Evolutionary conservation across 1,140 invertebrate species (phyloP).

Genomic region (Ceratitis capitata): DNA sequence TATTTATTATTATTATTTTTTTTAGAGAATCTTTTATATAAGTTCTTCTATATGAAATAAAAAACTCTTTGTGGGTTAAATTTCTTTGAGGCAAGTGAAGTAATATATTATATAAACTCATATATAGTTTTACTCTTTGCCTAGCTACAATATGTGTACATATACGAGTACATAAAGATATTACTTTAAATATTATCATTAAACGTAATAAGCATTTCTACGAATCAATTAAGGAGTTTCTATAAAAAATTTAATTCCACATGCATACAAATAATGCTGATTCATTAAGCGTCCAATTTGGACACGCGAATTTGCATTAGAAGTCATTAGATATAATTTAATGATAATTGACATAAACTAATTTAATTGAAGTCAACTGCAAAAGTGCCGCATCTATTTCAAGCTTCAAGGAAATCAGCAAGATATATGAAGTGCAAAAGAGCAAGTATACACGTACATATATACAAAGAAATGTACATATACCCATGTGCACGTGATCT

Average conservation of each 20-base stretch:
- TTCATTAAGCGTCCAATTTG: not conserved
- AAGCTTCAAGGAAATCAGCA: not conserved
- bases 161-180: no score
- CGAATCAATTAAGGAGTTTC: not conserved
- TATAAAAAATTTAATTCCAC: not conserved
- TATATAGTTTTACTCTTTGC: no score
- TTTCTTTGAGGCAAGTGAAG: no score
- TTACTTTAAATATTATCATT: no score
- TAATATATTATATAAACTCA: no score
- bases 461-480: no score
- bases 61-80: no score
- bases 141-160: no score
- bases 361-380: not conserved
- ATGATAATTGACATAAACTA: slow-evolving; percentile 21
- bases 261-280: not conserved
- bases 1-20: no score
- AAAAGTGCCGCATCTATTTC: not conserved
- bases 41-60: no score
- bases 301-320: not conserved
- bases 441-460: not conserved
- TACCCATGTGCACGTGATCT: not conserved
- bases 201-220: no score
- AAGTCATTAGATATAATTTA: not conserved
- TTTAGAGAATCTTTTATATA: no score
- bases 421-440: not conserved